These are phyloP conservation scores for Aphelocoma coerulescens DNA, from an alignment of 2,113 vertebrate species.

Conservation along the genomic window DNA sequence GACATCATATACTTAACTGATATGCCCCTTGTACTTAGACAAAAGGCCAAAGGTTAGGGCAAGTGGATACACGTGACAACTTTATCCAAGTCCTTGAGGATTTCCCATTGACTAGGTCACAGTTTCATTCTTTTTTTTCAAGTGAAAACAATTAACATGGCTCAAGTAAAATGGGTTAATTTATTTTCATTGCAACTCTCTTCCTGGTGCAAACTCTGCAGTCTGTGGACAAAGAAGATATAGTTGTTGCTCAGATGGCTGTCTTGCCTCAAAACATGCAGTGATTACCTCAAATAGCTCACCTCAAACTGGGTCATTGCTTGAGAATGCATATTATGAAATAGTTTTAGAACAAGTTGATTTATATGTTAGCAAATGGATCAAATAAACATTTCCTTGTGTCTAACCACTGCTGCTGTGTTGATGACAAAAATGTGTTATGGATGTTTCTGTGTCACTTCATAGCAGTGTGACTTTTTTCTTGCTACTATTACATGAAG, in stretches of 20 bases:
- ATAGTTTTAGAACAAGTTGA: neutral
- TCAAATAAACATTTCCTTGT: neutral
- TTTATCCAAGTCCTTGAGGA: neutral
- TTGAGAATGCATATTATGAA: neutral
- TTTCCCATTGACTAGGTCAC: constrained; percentile 1
- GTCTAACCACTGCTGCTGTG: neutral
- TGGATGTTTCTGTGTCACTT: neutral
- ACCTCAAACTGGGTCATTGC: neutral
- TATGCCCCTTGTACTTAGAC: constrained; percentile 20
- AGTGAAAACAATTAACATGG: neutral
- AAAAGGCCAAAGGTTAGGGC: constrained; percentile 23
- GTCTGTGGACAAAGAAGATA: neutral
- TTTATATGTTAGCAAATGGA: neutral
- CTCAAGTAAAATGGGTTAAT: neutral
- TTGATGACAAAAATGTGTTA: constrained; percentile 4
- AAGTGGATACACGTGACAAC: neutral
- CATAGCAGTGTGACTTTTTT: neutral
- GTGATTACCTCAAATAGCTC: neutral
- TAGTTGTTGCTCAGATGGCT: neutral
- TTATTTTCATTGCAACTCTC: neutral
- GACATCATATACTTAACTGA: constrained; percentile 20
- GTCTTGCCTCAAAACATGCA: neutral
- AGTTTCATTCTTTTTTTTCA: neutral
- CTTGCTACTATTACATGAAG: constrained; percentile 10
- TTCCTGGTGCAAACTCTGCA: neutral